Conservation (phyloP, 1,140 invertebrate species). For the Eulimnadia texana region DNA sequence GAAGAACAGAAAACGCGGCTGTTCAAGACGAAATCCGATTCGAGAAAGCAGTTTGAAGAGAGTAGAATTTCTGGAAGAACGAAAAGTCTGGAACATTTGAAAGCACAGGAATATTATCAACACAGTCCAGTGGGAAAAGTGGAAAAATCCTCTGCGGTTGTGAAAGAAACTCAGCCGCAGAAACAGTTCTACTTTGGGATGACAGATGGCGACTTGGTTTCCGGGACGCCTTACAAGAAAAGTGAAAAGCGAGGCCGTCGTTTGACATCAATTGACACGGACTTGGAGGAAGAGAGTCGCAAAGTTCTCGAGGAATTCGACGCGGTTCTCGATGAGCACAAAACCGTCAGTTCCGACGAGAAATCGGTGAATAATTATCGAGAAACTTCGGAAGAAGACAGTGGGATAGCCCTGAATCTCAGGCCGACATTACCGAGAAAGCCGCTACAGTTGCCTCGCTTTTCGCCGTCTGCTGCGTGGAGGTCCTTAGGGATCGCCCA, state of each 20-base stretch:
- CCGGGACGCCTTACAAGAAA: neutral
- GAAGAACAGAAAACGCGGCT: no score
- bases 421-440: constrained; percentile 62
- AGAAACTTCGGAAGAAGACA: constrained; percentile 20
- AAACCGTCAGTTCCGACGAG: neutral
- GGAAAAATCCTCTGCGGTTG: neutral
- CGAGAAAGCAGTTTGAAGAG: no score
- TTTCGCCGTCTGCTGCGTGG: constrained; percentile 71
- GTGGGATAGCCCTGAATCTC: constrained; percentile 48
- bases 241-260: neutral
- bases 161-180: neutral
- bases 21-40: no score
- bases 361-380: neutral
- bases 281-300: constrained; percentile 8
- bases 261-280: neutral
- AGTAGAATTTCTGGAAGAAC: neutral
- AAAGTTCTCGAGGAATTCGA: constrained; percentile 12
- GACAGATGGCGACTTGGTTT: constrained; percentile 1
- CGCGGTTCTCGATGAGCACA: constrained; percentile 4
- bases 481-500: constrained; percentile 35
- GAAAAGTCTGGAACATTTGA: neutral
- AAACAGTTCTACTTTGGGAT: constrained; percentile 16
- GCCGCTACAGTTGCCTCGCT: constrained; percentile 52
- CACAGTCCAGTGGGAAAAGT: neutral
- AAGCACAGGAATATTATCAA: neutral